A percentile compares a stretch with the other conserved stretches of the same genome.
phyloP scores from a whole-genome alignment of 2,888 invertebrate genomes.

The Geotrupes spiniger region DNA sequence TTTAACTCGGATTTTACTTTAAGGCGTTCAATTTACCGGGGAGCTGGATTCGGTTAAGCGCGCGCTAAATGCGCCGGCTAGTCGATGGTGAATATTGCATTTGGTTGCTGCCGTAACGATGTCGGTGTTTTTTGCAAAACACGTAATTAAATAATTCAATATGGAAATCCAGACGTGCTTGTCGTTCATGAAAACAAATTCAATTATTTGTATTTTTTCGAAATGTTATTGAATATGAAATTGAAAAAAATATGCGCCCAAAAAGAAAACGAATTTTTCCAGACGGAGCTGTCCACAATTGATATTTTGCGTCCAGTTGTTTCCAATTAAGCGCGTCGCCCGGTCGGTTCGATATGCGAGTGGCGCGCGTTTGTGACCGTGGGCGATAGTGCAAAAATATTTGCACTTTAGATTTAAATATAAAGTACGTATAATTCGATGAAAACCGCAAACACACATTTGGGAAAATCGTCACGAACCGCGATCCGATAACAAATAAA shows the following conservation, averaged over 20 bases:
- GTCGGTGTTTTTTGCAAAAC: constrained; percentile 1
- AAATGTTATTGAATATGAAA: no score
- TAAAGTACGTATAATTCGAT: constrained; percentile 46
- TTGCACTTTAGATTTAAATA: constrained; percentile 26
- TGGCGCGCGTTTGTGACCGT: no score
- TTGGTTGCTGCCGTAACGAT: not conserved
- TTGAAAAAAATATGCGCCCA: no score
- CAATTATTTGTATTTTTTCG: no score
- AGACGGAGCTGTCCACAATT: no score
- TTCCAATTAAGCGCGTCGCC: no score
- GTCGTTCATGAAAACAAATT: no score
- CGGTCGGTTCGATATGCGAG: no score
- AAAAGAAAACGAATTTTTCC: no score
- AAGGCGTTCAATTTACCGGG: constrained; percentile 3
- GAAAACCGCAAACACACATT: constrained; percentile 48
- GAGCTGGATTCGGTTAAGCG: not conserved
- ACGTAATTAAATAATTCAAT: no score
- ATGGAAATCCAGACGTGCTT: no score
- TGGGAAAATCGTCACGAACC: constrained; percentile 50
- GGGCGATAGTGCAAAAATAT: not conserved
- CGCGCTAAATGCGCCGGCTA: not conserved
- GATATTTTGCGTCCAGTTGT: no score
- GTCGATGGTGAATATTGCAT: not conserved
- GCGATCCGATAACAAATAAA: constrained; percentile 52
- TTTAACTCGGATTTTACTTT: constrained; percentile 5